phyloP scores from a whole-genome alignment of 2,888 invertebrate species.

The Lathronympha strigana region DNA sequence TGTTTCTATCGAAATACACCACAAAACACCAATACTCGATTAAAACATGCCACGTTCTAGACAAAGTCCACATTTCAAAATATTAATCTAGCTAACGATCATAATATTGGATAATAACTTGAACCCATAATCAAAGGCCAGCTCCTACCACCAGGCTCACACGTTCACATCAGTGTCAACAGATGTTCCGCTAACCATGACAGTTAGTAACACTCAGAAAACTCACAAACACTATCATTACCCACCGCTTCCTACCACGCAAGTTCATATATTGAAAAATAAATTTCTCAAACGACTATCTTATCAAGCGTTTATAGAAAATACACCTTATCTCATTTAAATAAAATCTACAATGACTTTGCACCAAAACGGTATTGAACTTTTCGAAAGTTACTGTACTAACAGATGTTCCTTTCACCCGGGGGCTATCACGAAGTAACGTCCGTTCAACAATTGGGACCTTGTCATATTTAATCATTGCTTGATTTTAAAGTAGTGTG shows the following conservation, averaged over 20 bases:
- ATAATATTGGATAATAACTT: neutral
- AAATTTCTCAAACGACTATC: neutral
- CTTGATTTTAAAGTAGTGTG: neutral
- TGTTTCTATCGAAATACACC: too few species aligned
- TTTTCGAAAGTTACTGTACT: neutral
- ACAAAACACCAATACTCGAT: too few species aligned
- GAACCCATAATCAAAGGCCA: neutral
- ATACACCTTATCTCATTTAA: neutral
- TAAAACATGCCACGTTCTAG: too few species aligned
- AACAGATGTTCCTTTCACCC: slow-evolving; percentile 39
- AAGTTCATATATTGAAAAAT: neutral
- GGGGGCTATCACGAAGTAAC: slow-evolving; percentile 27
- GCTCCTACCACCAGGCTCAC: neutral
- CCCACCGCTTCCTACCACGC: neutral
- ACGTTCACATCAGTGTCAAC: neutral
- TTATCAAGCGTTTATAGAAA: neutral
- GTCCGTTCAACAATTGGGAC: slow-evolving; percentile 4
- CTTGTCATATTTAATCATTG: slow-evolving; percentile 4
- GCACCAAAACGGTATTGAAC: neutral
- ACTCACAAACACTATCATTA: slow-evolving; percentile 8
- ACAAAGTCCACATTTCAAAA: too few species aligned
- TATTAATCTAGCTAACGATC: too few species aligned
- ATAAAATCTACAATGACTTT: neutral
- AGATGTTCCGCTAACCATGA: neutral
- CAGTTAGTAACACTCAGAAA: neutral